Conservation (phyloP, 2,888 invertebrate species). For the Caenorhabditis angaria region DNA sequence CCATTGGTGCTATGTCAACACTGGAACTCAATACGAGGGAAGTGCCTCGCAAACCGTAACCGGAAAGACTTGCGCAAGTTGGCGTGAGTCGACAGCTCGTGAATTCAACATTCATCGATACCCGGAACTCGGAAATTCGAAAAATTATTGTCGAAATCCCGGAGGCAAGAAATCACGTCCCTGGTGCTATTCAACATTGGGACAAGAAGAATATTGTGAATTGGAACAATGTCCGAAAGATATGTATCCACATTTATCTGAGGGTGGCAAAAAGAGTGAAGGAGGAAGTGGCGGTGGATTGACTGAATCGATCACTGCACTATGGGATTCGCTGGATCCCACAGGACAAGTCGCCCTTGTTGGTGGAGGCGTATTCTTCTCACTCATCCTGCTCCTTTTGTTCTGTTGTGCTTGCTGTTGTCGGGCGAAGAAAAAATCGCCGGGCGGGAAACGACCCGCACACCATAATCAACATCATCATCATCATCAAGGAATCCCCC, state of each 20-base stretch:
- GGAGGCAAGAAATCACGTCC: slow-evolving; percentile 76
- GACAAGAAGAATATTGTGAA: slow-evolving; percentile 84
- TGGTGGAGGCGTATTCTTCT: slow-evolving; percentile 60
- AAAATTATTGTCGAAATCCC: slow-evolving; percentile 85
- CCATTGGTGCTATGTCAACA: slow-evolving; percentile 84
- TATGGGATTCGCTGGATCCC: slow-evolving; percentile 63
- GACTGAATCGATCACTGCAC: slow-evolving; percentile 43
- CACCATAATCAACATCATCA: too few species aligned
- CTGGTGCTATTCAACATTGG: slow-evolving; percentile 69
- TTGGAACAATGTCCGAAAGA: slow-evolving; percentile 74
- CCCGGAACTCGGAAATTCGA: slow-evolving; percentile 84
- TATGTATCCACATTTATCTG: slow-evolving; percentile 48
- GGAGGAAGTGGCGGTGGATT: slow-evolving; percentile 17
- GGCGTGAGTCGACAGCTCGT: slow-evolving; percentile 55
- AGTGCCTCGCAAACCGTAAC: slow-evolving; percentile 75
- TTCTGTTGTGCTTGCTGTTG: slow-evolving; percentile 69
- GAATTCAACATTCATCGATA: slow-evolving; percentile 78
- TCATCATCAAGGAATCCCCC: too few species aligned
- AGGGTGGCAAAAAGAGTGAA: neutral
- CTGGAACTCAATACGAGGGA: slow-evolving; percentile 81
- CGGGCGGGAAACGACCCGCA: slow-evolving; percentile 24
- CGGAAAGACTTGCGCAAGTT: slow-evolving; percentile 57
- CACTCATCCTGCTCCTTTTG: slow-evolving; percentile 60
- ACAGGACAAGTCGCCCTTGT: slow-evolving; percentile 61
- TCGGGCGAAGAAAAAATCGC: slow-evolving; percentile 52